Evolutionary conservation across 2,113 vertebrate species (phyloP).

Genomic region (Apistogramma diplotaenia): DNA sequence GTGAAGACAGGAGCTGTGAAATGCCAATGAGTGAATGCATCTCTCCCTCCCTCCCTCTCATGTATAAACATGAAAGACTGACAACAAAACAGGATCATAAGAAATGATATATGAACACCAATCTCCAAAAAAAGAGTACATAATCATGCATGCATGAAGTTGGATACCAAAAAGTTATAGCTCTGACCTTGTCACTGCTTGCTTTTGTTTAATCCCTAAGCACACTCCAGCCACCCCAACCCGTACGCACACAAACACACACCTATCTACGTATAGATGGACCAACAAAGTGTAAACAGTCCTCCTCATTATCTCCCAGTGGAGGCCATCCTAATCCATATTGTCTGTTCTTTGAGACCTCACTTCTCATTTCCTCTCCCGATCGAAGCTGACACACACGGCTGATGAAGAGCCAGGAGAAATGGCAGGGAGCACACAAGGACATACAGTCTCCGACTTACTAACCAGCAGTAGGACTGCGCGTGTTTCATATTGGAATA

Average conservation of each 20-base stretch:
- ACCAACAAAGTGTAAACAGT: conserved; percentile 3
- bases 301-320: conserved; percentile 66
- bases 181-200: conserved; percentile 26
- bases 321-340: conserved; percentile 64
- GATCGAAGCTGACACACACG: conserved; percentile 58
- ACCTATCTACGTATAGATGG: not conserved
- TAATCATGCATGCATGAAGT: not conserved
- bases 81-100: not conserved
- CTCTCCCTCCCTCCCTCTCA: not conserved
- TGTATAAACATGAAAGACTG: conserved; percentile 34
- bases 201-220: not conserved
- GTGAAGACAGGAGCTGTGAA: conserved; percentile 17
- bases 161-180: not conserved
- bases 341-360: conserved; percentile 50
- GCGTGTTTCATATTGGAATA: not conserved
- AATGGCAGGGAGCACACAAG: conserved; percentile 13
- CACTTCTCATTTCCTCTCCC: conserved; percentile 63
- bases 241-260: not conserved
- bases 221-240: not conserved
- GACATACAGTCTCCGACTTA: not conserved
- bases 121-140: conserved; percentile 3
- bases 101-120: not conserved
- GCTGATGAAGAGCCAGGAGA: conserved; percentile 48
- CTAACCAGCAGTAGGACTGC: not conserved
- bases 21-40: conserved; percentile 1